phyloP scores from a whole-genome alignment of 1,140 invertebrate genomes.

The Harpegnathos saltator region DNA sequence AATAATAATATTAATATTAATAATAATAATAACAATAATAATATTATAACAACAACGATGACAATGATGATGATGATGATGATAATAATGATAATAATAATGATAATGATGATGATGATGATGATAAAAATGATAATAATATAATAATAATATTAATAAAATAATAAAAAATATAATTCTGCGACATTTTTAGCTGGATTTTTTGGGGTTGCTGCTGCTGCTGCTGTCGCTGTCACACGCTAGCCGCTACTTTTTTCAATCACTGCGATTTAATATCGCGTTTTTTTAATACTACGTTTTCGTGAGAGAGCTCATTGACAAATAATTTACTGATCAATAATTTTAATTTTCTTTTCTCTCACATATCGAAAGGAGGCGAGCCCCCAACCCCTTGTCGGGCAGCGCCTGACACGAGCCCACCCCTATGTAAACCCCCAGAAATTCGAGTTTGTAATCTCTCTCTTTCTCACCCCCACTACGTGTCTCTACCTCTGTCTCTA shows the following conservation, averaged over 20 bases:
- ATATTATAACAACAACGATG: constrained; percentile 55
- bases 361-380: neutral
- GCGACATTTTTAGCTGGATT: constrained; percentile 75
- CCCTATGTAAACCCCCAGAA: neutral
- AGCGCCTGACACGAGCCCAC: neutral
- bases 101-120: constrained; percentile 41
- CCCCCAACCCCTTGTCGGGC: neutral
- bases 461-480: constrained; percentile 31
- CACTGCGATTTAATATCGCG: constrained; percentile 48
- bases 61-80: constrained; percentile 12
- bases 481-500: constrained; percentile 59
- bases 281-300: constrained; percentile 58
- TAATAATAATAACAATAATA: neutral
- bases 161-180: constrained; percentile 61
- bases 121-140: constrained; percentile 55
- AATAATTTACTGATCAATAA: constrained; percentile 55
- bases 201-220: constrained; percentile 75
- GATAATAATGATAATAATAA: constrained; percentile 58
- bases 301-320: constrained; percentile 66
- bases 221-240: constrained; percentile 71
- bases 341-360: constrained; percentile 12
- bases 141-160: constrained; percentile 54
- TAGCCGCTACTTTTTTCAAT: constrained; percentile 70
- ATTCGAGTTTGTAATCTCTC: constrained; percentile 38
- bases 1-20: constrained; percentile 51